A percentile compares a stretch with the other conserved stretches of the same genome.
Evolutionary conservation across 2,888 invertebrate species (phyloP).

Genomic region (Anarsia innoxiella): DNA sequence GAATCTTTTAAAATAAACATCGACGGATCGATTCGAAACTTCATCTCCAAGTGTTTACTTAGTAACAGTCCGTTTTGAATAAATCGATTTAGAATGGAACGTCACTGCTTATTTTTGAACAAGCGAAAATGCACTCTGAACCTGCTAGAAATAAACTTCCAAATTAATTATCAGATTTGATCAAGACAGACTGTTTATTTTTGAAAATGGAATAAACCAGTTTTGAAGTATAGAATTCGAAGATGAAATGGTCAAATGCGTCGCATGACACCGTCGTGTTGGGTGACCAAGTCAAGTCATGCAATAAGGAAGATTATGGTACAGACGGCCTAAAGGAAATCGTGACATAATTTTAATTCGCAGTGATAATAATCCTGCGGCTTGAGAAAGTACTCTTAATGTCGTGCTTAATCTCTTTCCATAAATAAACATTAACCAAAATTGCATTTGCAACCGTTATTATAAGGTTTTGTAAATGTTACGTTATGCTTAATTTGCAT

Average conservation of each 20-base stretch:
- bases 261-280: conserved; percentile 44
- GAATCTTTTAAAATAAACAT: conserved; percentile 64
- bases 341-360: conserved; percentile 33
- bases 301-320: conserved; percentile 5
- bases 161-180: conserved; percentile 10
- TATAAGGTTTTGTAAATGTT: conserved; percentile 5
- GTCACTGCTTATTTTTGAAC: too few relatives aligned
- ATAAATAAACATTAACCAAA: conserved; percentile 11
- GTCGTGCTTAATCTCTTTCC: conserved; percentile 17
- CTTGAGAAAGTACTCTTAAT: conserved; percentile 23
- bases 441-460: conserved; percentile 8
- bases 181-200: conserved; percentile 22
- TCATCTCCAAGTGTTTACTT: conserved; percentile 65
- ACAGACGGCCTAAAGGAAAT: conserved; percentile 28
- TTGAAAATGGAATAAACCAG: conserved; percentile 28
- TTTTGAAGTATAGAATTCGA: conserved; percentile 25
- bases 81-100: conserved; percentile 54
- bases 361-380: conserved; percentile 27
- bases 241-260: conserved; percentile 16
- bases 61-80: conserved; percentile 66
- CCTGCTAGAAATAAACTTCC: conserved; percentile 14
- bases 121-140: conserved; percentile 28
- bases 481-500: conserved; percentile 2
- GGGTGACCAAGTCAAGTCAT: conserved; percentile 32
- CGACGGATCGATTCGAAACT: conserved; percentile 58